Base-by-base conservation (phyloP, 2,797 vertebrate genomes). In the Tapirus indicus region DNA sequence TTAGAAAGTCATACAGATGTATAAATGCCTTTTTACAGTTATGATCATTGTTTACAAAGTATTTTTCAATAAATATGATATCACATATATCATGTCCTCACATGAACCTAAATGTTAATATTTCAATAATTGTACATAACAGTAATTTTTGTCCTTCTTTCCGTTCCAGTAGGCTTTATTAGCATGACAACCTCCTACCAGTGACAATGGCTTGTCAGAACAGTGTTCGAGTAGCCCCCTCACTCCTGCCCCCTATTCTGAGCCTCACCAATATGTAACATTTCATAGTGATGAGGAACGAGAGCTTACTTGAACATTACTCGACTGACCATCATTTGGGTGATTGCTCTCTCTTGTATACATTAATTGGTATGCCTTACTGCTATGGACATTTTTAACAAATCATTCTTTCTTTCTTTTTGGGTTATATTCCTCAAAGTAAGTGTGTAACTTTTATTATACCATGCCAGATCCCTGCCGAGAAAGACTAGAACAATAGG, bases 81-180 rank as follows among this genome's bases (percentile, higher is more conserved):
- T 66, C 38, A 66, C 6, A 21, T 78, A 27, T 44, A 60, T 62
- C n/a, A 79, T 49, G 20, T 79, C 72, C 32, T 92, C 89, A 41
- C 35, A 87, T 17, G 11, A 80, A 72, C 7, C 41, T 94, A 74
- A 72, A 83, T 85, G 44, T 75, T 93, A 93, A 79, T 12, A 91
- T 78, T 92, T 96, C 14, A 69, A 72, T 56, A 96, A 94, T 18
- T 78, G 18, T 68, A 77, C 32, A 18, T 80, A n/a, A 72, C 9
- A 35, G 20, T 32, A 54, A 96, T 83, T 82, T 88, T 79, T 95
- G 47, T 14, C 29, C 41, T 25, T 93, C 23, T 83, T 64, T 77
- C 6, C 93, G 20, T 58, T 75, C 11, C 27, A 11, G 9, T 29
- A 29, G 29, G 38, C 21, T 13, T 91, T 77, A 93, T 64, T 56